Evolutionary conservation across 1,140 invertebrate genomes (phyloP), one percentile per base, ranked within the genome.

Genomic region (Sinonovacula constricta): DNA sequence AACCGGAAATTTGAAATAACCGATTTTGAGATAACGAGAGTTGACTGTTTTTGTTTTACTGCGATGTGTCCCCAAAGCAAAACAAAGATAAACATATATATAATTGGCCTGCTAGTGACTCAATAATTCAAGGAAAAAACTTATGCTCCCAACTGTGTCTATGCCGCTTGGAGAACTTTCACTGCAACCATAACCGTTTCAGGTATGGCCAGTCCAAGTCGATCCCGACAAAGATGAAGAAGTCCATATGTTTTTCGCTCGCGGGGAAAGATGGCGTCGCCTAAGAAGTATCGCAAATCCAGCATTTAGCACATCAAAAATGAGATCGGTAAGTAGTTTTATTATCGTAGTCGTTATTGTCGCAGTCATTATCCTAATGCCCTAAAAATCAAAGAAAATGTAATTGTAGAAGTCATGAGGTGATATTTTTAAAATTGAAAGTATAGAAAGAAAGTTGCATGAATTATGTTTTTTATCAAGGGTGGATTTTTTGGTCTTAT

Each of bases 271-370:
- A 71, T 94, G 94, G 94, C 93, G 92, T 84, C 85, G 92, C 2
- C 77, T 93, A 3, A 86, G 94, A 34, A 86, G 89, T 22, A 93
- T 94, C 65, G 85, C 94, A 53, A 92, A 92, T 14, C 93, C 93
- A 7, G 91, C 93, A 7, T 94, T 94, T 84, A 93, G 93, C 1
- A 88, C 92, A 2, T 88, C 91, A 3, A 94, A 94, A 88, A 91
- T 94, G 70, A 93, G 92, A 85, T 90, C 90, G 28, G 94, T 94
- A 77, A 56, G 79, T 78, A 28, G 34, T 15, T 15, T 26, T 26
- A n/a, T 59, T 14, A 59, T n/a, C 28, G 14, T 15, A 15, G 56
- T 45, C 39, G n/a, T n/a, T n/a, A n/a, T n/a, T n/a, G n/a, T n/a
- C n/a, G n/a, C n/a, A n/a, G n/a, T n/a, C n/a, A n/a, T n/a, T n/a